Base-by-base conservation (phyloP, 2,888 invertebrate species). In the Galeruca laticollis region DNA sequence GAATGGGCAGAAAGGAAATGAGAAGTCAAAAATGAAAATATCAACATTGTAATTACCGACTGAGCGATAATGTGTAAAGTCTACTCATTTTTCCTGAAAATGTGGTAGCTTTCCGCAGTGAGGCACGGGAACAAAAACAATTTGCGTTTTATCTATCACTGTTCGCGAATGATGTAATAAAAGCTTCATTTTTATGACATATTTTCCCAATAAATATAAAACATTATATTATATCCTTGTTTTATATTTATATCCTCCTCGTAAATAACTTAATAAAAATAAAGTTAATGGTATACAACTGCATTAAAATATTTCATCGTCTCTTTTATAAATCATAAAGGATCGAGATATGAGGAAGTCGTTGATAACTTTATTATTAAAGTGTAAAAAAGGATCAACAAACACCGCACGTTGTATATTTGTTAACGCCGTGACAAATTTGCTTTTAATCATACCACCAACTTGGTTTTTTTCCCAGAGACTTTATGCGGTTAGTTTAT, bases 381-480 rank as follows among this genome's bases (percentile, higher is more conserved):
- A 54, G 54, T 31, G 20, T 31, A 69, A 66, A 66, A 66, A 65
- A 66, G 33, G 59, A 65, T 35, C 40, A 61, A 71, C 64, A 64
- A 68, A 68, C 67, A 71, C 43, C 52, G 18, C 54, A 40, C 51
- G 21, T 60, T 54, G 47, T 66, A 66, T 69, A 69, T 70, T 60
- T 72, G 68, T 71, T 66, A 62, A 62, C 72, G 61, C 72, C 31
- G 52, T 59, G 62, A 69, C 68, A 69, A 69, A 72, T 69, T 69
- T 59, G 66, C 52, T 69, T 65, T 66, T 66, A 69, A 72, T 72
- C 62, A 69, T 52, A 26, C 47, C 65, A 43, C 15, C 20, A 31
- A 13, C 15, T 18, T 47, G 47, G 15, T 47, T 47, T 47, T 47
- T 47, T n/a, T 40, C 5, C 4, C 47, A 47, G 9, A 47, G 9